A percentile compares a stretch with the other conserved stretches of the same genome.
Conservation (phyloP, 2,888 invertebrate species). For the Clivina fossor region DNA sequence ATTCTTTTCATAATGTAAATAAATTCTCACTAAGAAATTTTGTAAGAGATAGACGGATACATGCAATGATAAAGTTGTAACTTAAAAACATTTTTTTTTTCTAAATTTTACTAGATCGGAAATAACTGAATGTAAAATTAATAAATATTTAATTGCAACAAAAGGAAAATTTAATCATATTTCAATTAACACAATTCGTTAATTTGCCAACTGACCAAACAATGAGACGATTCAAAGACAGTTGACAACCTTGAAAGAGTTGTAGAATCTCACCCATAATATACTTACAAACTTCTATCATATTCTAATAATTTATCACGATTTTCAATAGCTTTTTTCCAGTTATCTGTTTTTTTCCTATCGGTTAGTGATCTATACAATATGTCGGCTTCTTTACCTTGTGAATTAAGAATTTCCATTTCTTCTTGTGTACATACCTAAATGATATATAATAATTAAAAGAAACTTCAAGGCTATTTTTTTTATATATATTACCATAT, state of each 20-base stretch:
- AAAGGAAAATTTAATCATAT: not conserved
- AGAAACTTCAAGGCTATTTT: not conserved
- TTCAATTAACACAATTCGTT: not conserved
- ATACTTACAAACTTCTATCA: slow-evolving; percentile 72
- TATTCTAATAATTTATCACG: slow-evolving; percentile 81
- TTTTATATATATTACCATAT: slow-evolving; percentile 62
- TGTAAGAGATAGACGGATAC: too few relatives aligned
- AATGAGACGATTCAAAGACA: too few relatives aligned
- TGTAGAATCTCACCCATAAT: not conserved
- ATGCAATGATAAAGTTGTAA: too few relatives aligned
- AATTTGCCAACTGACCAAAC: not conserved
- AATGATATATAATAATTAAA: slow-evolving; percentile 26
- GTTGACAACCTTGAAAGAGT: not conserved
- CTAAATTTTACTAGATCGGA: too few relatives aligned
- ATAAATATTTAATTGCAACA: too few relatives aligned
- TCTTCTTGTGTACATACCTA: slow-evolving; percentile 75
- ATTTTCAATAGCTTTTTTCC: slow-evolving; percentile 73
- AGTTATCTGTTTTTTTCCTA: slow-evolving; percentile 59
- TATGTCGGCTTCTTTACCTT: slow-evolving; percentile 68
- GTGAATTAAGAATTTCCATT: slow-evolving; percentile 64
- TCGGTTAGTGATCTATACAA: slow-evolving; percentile 67
- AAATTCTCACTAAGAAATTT: too few relatives aligned
- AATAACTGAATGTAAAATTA: too few relatives aligned
- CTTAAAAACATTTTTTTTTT: too few relatives aligned
- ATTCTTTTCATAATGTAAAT: too few relatives aligned